Evolutionary conservation across 92 coral and sea anemone genomes (phyloP).

Genomic region (Heliopora coerulea): DNA sequence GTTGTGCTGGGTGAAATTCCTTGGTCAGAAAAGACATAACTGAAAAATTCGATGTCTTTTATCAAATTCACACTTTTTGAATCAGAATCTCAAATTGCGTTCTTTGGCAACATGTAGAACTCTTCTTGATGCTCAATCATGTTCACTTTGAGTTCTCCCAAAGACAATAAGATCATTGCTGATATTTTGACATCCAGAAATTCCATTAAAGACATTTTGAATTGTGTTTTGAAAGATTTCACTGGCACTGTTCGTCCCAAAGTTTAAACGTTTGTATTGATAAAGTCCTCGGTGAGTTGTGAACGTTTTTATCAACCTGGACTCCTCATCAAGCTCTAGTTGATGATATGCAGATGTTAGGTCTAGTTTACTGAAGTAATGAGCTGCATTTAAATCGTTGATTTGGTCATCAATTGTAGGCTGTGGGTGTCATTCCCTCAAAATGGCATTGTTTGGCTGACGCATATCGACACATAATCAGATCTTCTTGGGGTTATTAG

Average conservation of each 20-base stretch:
- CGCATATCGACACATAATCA: slow-evolving; percentile 33
- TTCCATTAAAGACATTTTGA: slow-evolving; percentile 33
- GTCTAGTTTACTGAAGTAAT: slow-evolving; percentile 20
- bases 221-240: slow-evolving; percentile 30
- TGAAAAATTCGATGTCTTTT: slow-evolving; percentile 18
- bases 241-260: slow-evolving; percentile 28
- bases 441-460: background rate
- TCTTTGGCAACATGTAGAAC: slow-evolving; percentile 32
- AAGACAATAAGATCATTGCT: slow-evolving; percentile 30
- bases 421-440: slow-evolving; percentile 23
- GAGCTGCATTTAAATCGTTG: slow-evolving; percentile 23
- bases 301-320: slow-evolving; percentile 1
- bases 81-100: slow-evolving; percentile 3
- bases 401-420: slow-evolving; percentile 26
- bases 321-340: slow-evolving; percentile 17
- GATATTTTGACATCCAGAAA: slow-evolving; percentile 26
- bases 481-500: slow-evolving; percentile 19
- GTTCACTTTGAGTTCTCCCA: slow-evolving; percentile 10
- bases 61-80: slow-evolving; percentile 31
- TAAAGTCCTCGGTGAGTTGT: background rate
- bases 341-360: slow-evolving; percentile 34
- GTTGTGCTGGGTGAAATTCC: slow-evolving; percentile 23
- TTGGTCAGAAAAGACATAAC: slow-evolving; percentile 14
- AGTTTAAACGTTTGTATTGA: slow-evolving; percentile 29
- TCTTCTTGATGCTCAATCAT: background rate